Conservation (phyloP, 2,797 vertebrate genomes). For the Hydrophis major region DNA sequence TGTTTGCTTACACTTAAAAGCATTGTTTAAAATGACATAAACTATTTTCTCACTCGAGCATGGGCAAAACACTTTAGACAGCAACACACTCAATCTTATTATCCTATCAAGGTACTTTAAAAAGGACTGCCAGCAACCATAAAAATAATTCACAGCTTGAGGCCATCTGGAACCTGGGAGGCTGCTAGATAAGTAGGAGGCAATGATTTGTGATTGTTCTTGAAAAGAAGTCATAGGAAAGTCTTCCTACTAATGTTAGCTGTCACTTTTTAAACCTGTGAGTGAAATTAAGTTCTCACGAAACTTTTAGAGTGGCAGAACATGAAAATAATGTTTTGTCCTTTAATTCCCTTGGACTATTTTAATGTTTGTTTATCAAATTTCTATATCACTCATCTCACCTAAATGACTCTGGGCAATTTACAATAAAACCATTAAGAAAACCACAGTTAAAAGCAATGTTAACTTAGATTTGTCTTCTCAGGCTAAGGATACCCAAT, state of each 20-base stretch:
- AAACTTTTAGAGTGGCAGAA: not conserved
- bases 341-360: not conserved
- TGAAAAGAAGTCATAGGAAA: constrained; percentile 30
- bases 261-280: constrained; percentile 30
- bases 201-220: constrained; percentile 32
- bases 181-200: constrained; percentile 5
- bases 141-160: constrained; percentile 35
- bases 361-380: not conserved
- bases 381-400: not conserved
- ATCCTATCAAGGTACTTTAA: constrained; percentile 26
- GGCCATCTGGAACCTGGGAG: constrained; percentile 22
- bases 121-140: constrained; percentile 24
- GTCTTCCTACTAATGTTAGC: constrained; percentile 6
- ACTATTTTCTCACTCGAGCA: not conserved
- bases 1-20: constrained; percentile 12
- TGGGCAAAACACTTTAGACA: not conserved
- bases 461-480: not conserved
- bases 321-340: not conserved
- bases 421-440: not conserved
- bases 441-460: not conserved
- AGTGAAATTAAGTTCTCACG: constrained; percentile 23
- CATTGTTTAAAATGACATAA: constrained; percentile 26
- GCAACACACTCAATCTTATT: not conserved
- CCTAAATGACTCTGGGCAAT: not conserved
- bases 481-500: not conserved